These are phyloP conservation scores for Acanthochromis polyacanthus DNA, from an alignment of 2,113 vertebrate genomes.

Conservation along the genomic window DNA sequence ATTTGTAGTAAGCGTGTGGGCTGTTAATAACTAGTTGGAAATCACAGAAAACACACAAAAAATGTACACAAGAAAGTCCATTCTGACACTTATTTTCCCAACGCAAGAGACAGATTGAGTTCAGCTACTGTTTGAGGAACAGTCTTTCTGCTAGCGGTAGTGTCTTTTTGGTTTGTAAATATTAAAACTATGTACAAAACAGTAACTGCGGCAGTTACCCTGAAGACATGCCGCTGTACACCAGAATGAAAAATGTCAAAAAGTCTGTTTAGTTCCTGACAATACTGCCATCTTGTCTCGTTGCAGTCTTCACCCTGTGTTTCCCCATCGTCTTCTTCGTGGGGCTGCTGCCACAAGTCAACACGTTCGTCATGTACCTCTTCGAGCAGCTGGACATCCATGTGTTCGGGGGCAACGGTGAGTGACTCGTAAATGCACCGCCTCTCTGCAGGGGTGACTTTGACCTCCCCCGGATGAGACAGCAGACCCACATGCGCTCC, in stretches of 20 bases:
- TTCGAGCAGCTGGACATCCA: conserved; percentile 99
- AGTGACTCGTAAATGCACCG: conserved; percentile 61
- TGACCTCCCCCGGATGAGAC: conserved; percentile 35
- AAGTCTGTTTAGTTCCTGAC: not conserved
- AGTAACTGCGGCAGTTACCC: conserved; percentile 14
- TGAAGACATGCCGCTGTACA: not conserved
- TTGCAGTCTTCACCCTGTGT: conserved; percentile 95
- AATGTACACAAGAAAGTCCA: too few species aligned
- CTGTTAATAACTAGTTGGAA: too few species aligned
- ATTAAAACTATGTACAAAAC: not conserved
- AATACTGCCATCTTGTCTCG: conserved; percentile 4
- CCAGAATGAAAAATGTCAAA: not conserved
- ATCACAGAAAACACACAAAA: too few species aligned
- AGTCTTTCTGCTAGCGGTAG: too few species aligned
- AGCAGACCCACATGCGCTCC: conserved; percentile 1
- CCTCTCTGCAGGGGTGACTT: conserved; percentile 20
- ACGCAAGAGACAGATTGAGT: too few species aligned
- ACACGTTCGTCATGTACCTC: conserved; percentile 99
- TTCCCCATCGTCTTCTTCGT: conserved; percentile 98
- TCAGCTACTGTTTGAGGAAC: too few species aligned
- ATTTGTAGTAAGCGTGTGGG: too few species aligned
- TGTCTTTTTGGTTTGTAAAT: conserved; percentile 17
- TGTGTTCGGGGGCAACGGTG: conserved; percentile 97
- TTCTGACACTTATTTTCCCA: too few species aligned
- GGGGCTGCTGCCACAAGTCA: conserved; percentile 98